Percentiles rank a stretch among this genome's conserved stretches.
Evolutionary conservation across 2,113 vertebrate genomes (phyloP).

Genomic region (Rana temporaria): DNA sequence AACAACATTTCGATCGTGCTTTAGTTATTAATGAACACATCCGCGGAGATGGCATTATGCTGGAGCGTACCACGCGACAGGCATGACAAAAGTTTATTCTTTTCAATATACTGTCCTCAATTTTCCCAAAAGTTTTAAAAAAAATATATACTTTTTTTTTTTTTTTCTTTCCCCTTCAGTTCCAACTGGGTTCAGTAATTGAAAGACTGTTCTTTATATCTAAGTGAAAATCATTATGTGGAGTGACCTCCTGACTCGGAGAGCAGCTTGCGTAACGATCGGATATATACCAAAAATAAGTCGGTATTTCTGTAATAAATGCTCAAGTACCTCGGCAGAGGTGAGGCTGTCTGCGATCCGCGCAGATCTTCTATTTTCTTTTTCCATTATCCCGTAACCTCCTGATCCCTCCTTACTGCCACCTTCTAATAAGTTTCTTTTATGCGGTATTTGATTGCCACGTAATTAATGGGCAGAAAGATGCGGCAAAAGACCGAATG

Average conservation of each 20-base stretch:
- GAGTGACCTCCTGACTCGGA: slow-evolving; percentile 21
- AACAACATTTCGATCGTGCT: no score
- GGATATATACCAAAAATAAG: slow-evolving; percentile 16
- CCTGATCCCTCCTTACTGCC: background rate
- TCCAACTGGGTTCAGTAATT: slow-evolving; percentile 16
- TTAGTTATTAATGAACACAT: no score
- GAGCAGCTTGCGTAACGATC: slow-evolving; percentile 9
- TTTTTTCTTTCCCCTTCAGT: background rate
- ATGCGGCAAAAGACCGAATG: no score
- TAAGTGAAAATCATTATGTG: slow-evolving; percentile 35
- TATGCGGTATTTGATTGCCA: background rate
- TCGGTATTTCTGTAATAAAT: background rate
- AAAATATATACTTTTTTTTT: background rate
- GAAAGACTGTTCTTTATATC: slow-evolving; percentile 31
- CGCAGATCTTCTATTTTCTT: background rate
- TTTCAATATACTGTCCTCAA: background rate
- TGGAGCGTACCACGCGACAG: background rate
- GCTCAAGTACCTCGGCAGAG: background rate
- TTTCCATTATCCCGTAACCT: slow-evolving; percentile 17
- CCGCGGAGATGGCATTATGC: no score
- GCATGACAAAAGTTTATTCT: background rate
- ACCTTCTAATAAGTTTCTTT: slow-evolving; percentile 1
- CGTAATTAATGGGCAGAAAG: no score
- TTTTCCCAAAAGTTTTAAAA: background rate
- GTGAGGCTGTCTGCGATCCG: background rate